These are phyloP conservation scores for Tympanuchus pallidicinctus DNA, from an alignment of 2,113 vertebrate genomes.

Conservation along the genomic window DNA sequence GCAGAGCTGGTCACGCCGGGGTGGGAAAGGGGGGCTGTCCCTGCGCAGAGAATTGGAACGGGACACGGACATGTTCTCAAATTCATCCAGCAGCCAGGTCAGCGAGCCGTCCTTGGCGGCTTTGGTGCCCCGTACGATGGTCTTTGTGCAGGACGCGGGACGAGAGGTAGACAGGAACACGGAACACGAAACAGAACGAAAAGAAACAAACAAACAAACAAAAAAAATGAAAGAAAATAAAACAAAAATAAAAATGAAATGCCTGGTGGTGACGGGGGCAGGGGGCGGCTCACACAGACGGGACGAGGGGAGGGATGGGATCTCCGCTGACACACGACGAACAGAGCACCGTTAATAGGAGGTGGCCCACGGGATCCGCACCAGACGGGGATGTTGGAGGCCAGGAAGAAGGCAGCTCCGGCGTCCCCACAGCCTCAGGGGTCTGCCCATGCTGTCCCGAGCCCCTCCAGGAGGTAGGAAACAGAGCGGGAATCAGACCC, in stretches of 20 bases:
- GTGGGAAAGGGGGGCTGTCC: slow-evolving; percentile 86
- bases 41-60: slow-evolving; percentile 93
- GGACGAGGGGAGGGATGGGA: background rate
- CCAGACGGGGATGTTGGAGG: background rate
- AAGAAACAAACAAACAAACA: background rate
- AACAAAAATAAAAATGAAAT: background rate
- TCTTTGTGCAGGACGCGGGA: slow-evolving; percentile 64
- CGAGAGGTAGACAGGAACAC: background rate
- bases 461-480: background rate
- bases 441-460: background rate
- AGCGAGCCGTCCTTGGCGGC: slow-evolving; percentile 87
- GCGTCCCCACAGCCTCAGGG: background rate
- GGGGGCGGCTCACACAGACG: background rate
- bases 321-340: background rate
- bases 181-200: background rate
- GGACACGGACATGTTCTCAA: slow-evolving; percentile 93
- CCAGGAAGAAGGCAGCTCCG: background rate
- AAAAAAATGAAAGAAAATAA: background rate
- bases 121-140: slow-evolving; percentile 92
- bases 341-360: background rate
- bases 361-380: background rate
- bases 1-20: slow-evolving; percentile 72
- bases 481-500: background rate
- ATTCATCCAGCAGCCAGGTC: slow-evolving; percentile 92
- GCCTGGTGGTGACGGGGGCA: background rate